These are phyloP conservation scores for Nasonia longicornis DNA, from an alignment of 1,140 invertebrate species.

Conservation along the genomic window DNA sequence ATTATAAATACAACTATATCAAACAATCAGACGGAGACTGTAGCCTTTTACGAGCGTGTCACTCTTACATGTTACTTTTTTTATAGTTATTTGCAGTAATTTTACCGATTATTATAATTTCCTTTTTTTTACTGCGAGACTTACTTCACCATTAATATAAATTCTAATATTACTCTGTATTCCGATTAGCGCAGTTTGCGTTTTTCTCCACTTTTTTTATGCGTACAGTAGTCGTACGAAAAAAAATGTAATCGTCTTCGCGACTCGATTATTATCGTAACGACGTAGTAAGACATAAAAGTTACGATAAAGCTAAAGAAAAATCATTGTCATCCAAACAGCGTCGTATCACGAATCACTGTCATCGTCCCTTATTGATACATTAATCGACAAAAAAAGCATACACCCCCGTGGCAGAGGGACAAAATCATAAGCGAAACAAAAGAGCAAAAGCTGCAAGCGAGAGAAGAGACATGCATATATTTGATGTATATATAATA, in stretches of 20 bases:
- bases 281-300: neutral
- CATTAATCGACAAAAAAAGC: constrained; percentile 24
- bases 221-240: neutral
- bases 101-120: constrained; percentile 24
- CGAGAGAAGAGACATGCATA: constrained; percentile 48
- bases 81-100: constrained; percentile 16
- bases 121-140: constrained; percentile 30
- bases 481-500: constrained; percentile 51
- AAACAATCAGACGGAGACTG: neutral
- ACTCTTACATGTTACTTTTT: constrained; percentile 15
- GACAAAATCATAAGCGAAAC: constrained; percentile 36
- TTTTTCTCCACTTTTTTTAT: constrained; percentile 32
- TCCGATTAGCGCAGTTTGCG: constrained; percentile 51
- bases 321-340: constrained; percentile 37
- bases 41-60: constrained; percentile 51
- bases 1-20: constrained; percentile 20
- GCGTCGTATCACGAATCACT: constrained; percentile 47
- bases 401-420: constrained; percentile 39
- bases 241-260: constrained; percentile 47
- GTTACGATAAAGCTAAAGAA: constrained; percentile 12
- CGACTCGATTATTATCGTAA: constrained; percentile 53
- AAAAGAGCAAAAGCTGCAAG: constrained; percentile 24
- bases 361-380: constrained; percentile 54
- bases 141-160: constrained; percentile 61
- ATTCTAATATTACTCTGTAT: constrained; percentile 53